A percentile compares a stretch with the other conserved stretches of the same genome.
These are phyloP conservation scores for Drusus annulatus DNA, from an alignment of 1,140 invertebrate genomes.

Conservation along the genomic window DNA sequence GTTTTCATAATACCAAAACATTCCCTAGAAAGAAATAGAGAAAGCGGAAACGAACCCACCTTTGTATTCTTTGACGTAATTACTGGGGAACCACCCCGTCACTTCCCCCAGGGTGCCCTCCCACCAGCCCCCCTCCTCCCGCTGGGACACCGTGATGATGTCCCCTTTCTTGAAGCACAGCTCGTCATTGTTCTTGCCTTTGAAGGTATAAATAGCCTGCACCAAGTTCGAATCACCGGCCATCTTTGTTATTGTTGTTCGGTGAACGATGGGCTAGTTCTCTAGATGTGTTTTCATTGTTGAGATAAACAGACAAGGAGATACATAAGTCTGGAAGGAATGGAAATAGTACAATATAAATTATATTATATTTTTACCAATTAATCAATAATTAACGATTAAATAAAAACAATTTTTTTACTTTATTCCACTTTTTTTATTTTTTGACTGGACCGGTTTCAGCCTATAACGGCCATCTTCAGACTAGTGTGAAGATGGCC, in stretches of 20 bases:
- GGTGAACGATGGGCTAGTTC: not conserved
- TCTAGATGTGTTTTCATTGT: constrained; percentile 30
- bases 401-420: no score
- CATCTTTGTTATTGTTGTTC: constrained; percentile 64
- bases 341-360: no score
- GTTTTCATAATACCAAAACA: not conserved
- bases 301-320: not conserved
- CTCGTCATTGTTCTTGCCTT: constrained; percentile 97
- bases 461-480: no score
- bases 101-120: constrained; percentile 95
- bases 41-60: constrained; percentile 60
- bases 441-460: no score
- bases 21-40: not conserved
- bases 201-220: constrained; percentile 93
- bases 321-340: constrained; percentile 43
- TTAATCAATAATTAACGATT: no score
- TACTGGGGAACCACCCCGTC: constrained; percentile 98
- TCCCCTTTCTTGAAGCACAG: constrained; percentile 97
- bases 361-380: not conserved
- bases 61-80: constrained; percentile 95
- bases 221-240: constrained; percentile 81
- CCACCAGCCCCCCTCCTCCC: constrained; percentile 96
- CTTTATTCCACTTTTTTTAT: no score
- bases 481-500: no score
- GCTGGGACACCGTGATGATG: constrained; percentile 95